phyloP scores from a whole-genome alignment of 2,888 invertebrate species.

The Lasius platythorax region DNA sequence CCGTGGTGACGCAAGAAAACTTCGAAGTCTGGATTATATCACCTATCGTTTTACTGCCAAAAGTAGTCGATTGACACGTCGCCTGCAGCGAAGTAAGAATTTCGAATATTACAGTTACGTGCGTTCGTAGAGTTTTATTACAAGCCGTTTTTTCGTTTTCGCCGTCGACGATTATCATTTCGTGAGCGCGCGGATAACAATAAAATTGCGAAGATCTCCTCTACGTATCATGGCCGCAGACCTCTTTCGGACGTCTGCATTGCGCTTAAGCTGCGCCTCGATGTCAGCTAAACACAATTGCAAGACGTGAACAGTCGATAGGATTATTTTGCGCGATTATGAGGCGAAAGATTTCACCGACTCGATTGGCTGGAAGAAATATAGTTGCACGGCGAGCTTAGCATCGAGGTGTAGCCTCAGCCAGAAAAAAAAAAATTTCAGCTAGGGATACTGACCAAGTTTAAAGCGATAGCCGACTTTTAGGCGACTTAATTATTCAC shows the following conservation, averaged over 20 bases:
- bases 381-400: neutral
- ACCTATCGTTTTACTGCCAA: conserved; percentile 44
- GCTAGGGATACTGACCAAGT: conserved; percentile 73
- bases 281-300: neutral
- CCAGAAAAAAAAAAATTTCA: conserved; percentile 39
- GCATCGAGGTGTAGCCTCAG: conserved; percentile 26
- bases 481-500: conserved; percentile 66
- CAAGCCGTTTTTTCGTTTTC: neutral
- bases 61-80: conserved; percentile 45
- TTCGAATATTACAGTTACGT: conserved; percentile 23
- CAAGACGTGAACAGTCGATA: neutral
- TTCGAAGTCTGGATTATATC: conserved; percentile 16
- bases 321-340: neutral
- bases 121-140: conserved; percentile 13
- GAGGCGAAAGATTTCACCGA: neutral
- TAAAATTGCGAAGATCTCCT: conserved; percentile 11
- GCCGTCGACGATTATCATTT: conserved; percentile 19
- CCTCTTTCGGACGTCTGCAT: conserved; percentile 41
- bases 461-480: conserved; percentile 66
- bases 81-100: conserved; percentile 27
- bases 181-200: no score
- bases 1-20: conserved; percentile 42
- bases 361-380: neutral
- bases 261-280: conserved; percentile 28
- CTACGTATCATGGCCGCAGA: conserved; percentile 48